Base-by-base conservation (phyloP, 2,113 vertebrate species). In the Centropus bengalensis region DNA sequence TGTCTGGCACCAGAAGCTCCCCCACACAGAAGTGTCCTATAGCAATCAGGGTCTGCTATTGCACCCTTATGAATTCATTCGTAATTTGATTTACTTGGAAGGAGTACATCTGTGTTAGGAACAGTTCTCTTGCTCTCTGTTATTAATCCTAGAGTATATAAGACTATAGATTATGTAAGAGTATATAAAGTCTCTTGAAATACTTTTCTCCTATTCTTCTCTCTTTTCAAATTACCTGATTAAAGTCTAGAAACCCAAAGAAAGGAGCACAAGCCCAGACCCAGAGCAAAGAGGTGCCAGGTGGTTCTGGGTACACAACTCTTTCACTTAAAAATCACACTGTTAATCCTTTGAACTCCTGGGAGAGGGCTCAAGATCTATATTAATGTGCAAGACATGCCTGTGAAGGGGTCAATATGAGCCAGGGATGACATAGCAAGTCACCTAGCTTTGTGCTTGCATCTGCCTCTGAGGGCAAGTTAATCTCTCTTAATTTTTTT, bases 81-180 rank as follows among this genome's bases (percentile, higher is more conserved):
- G 27, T 49, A 79, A 89, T 71, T 68, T 82, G 23, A 89, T 85
- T 87, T 89, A 71, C 9, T 89, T 91, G 23, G 22, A 56, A 81
- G 8, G 14, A 77, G 68, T 23, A 58, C 5, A 77, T 54, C 20
- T 63, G 28, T 51, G 21, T 62, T 55, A 67, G n/a, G n/a, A 58
- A 79, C 20, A 60, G 7, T 77, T 51, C 42, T 63, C 12, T 67
- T 58, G 30, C 59, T 91, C 42, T 78, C 36, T 77, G 13, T 42
- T 94, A 64, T 68, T 89, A 82, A 52, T 33, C 40, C 52, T 64
- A 38, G 17, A 86, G 11, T 55, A 36, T 44, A 4, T 58, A 60
- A 47, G 23, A 36, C 36, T 36, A 36, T n/a, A n/a, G n/a, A n/a
- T n/a, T 36, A 36, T 36, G 9, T 36, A 36, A 36, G 36, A 36